Conservation (phyloP, 2,797 vertebrate genomes). For the Urosaurus nigricauda region DNA sequence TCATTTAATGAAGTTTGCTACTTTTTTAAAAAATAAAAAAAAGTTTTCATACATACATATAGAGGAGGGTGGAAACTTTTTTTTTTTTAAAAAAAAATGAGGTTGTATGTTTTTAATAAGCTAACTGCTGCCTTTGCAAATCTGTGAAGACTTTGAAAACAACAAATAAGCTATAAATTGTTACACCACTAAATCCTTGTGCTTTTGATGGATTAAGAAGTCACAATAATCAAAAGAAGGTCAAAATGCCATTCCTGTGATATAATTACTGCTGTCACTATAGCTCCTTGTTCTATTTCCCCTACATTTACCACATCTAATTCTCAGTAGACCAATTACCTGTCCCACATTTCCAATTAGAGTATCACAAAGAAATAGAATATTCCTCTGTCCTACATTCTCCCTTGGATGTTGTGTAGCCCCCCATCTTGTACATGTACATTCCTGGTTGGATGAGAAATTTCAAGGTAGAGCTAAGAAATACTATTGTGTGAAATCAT, state of each 20-base stretch:
- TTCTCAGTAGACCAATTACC: slow-evolving; percentile 40
- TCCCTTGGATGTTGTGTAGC: not conserved
- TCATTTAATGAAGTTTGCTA: slow-evolving; percentile 83
- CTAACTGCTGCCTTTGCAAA: slow-evolving; percentile 54
- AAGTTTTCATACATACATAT: slow-evolving; percentile 70
- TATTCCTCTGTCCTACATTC: slow-evolving; percentile 17
- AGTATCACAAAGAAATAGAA: slow-evolving; percentile 25
- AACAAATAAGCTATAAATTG: slow-evolving; percentile 44
- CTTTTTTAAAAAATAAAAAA: slow-evolving; percentile 53
- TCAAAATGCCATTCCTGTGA: slow-evolving; percentile 35
- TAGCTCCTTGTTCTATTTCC: slow-evolving; percentile 25
- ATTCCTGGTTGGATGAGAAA: too few species aligned
- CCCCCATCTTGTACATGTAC: not conserved
- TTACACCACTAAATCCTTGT: slow-evolving; percentile 39
- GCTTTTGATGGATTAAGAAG: slow-evolving; percentile 46
- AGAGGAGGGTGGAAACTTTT: slow-evolving; percentile 40
- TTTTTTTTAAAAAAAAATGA: slow-evolving; percentile 53
- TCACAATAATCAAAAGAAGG: slow-evolving; percentile 50
- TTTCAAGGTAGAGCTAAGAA: too few species aligned
- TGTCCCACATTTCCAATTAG: slow-evolving; percentile 29
- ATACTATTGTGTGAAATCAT: too few species aligned
- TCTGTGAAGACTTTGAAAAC: slow-evolving; percentile 60
- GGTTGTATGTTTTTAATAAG: slow-evolving; percentile 59
- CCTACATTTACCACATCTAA: slow-evolving; percentile 24
- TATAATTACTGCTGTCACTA: slow-evolving; percentile 46